phyloP scores from a whole-genome alignment of 2,797 vertebrate species.

The Pelobates cultripes region DNA sequence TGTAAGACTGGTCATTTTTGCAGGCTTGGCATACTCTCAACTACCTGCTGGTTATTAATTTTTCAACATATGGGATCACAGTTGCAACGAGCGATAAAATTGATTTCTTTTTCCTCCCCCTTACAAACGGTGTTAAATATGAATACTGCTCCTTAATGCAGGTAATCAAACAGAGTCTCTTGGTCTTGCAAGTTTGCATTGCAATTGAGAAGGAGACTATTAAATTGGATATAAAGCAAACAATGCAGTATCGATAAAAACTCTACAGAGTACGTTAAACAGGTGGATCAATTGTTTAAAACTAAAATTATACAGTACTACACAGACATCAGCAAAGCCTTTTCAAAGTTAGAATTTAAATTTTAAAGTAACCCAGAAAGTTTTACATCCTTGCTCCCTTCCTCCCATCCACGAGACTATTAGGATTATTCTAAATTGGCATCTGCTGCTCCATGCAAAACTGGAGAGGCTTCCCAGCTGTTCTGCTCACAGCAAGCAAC shows the following conservation, averaged over 20 bases:
- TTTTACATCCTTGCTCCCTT: not conserved
- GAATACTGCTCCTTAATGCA: conserved; percentile 65
- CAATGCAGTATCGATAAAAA: too few species aligned
- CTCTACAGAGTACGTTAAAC: too few species aligned
- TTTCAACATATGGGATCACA: conserved; percentile 97
- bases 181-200: conserved; percentile 52
- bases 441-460: conserved; percentile 44
- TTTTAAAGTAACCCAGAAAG: not conserved
- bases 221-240: not conserved
- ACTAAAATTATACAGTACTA: too few species aligned
- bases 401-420: not conserved
- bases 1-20: conserved; percentile 94
- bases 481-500: conserved; percentile 42
- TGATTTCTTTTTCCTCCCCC: conserved; percentile 81
- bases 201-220: not conserved
- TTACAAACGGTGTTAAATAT: conserved; percentile 65
- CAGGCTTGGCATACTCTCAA: conserved; percentile 94
- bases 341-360: not conserved
- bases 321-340: too few species aligned
- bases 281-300: too few species aligned
- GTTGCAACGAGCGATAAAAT: conserved; percentile 90
- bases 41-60: conserved; percentile 99
- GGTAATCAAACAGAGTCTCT: conserved; percentile 65
- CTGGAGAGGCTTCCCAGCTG: conserved; percentile 45
- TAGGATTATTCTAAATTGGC: not conserved